Conservation (phyloP, 1,140 invertebrate species). For the Cryptotermes secundus region DNA sequence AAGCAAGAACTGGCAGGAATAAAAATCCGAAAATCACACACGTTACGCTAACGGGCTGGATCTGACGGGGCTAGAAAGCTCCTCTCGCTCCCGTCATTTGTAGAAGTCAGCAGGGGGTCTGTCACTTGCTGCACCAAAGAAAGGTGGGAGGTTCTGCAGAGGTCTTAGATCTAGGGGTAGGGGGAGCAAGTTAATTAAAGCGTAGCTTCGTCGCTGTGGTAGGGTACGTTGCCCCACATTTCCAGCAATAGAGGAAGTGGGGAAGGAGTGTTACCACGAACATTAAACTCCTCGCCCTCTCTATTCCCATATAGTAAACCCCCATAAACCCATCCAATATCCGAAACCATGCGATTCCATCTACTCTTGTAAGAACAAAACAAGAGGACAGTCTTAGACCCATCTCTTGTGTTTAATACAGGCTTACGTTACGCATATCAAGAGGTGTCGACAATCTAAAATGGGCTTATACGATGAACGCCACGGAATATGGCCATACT, state of each 20-base stretch:
- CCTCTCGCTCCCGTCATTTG: not conserved
- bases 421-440: too few relatives aligned
- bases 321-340: not conserved
- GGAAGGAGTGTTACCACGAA: not conserved
- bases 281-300: not conserved
- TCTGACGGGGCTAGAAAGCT: not conserved
- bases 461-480: too few relatives aligned
- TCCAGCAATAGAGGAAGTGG: not conserved
- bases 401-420: too few relatives aligned
- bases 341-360: not conserved
- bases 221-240: not conserved
- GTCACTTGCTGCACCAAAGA: not conserved
- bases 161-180: not conserved
- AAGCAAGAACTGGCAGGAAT: not conserved
- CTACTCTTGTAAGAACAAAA: not conserved
- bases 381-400: not conserved
- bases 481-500: not conserved
- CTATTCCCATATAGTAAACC: not conserved
- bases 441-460: not conserved
- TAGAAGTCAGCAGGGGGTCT: not conserved
- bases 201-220: not conserved
- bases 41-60: not conserved
- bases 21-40: not conserved
- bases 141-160: not conserved
- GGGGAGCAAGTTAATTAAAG: conserved; percentile 4